phyloP scores from a whole-genome alignment of 2,113 vertebrate species.

The Mormoops blainvillei region DNA sequence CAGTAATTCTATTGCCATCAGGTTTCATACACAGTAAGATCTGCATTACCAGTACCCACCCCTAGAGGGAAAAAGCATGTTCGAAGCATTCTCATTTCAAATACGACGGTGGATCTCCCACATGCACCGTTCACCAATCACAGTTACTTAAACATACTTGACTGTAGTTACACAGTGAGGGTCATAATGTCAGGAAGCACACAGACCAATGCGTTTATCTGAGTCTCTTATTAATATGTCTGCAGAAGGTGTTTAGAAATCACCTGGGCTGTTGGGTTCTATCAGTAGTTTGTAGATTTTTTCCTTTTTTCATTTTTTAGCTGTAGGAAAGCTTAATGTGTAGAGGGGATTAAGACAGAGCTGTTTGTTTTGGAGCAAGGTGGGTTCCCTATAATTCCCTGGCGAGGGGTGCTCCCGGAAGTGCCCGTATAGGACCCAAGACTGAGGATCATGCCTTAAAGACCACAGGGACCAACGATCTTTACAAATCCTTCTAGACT shows the following conservation, averaged over 20 bases:
- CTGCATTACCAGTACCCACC: neutral
- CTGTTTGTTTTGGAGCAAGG: neutral
- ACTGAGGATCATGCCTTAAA: neutral
- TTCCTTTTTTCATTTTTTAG: neutral
- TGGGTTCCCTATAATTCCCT: neutral
- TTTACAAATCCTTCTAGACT: neutral
- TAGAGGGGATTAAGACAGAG: neutral
- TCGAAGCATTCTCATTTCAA: slow-evolving; percentile 27
- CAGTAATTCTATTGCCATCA: neutral
- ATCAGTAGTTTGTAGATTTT: neutral
- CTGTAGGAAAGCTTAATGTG: neutral
- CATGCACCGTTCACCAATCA: neutral
- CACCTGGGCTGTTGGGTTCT: neutral
- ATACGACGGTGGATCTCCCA: neutral
- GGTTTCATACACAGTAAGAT: neutral
- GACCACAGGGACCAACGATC: neutral
- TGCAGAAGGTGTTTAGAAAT: neutral
- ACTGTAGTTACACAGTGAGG: neutral
- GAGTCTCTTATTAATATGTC: neutral
- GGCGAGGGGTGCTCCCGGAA: neutral
- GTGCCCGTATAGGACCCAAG: neutral
- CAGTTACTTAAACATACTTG: neutral
- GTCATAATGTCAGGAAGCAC: neutral
- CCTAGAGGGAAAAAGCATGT: neutral
- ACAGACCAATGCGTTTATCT: neutral